Conservation (phyloP, 2,888 invertebrate species). For the Caenorhabditis japonica region DNA sequence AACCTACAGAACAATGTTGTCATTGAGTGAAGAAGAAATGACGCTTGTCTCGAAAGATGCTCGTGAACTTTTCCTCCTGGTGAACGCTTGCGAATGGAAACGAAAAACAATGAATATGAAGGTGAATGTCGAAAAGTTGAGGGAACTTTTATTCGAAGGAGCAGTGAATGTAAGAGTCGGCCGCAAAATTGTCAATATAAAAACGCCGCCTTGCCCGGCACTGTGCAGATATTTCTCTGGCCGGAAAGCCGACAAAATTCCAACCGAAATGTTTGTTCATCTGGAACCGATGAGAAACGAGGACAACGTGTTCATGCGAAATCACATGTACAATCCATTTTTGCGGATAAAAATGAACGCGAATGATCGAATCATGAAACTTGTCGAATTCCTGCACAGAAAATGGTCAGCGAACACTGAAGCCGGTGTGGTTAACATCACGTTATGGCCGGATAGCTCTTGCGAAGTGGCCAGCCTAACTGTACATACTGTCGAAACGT, state of each 20-base stretch:
- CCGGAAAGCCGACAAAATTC: constrained; percentile 60
- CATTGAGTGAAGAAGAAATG: constrained; percentile 44
- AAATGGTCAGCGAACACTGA: constrained; percentile 56
- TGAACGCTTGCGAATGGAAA: constrained; percentile 72
- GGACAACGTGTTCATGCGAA: constrained; percentile 56
- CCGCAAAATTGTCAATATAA: background rate
- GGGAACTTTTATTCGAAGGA: constrained; percentile 62
- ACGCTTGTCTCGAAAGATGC: constrained; percentile 60
- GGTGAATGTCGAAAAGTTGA: constrained; percentile 52
- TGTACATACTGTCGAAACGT: constrained; percentile 24
- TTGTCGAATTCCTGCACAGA: constrained; percentile 59
- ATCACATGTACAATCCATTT: constrained; percentile 64
- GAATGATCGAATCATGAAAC: constrained; percentile 65
- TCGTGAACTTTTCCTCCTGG: constrained; percentile 67
- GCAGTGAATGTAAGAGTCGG: constrained; percentile 4
- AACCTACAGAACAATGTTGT: constrained; percentile 49
- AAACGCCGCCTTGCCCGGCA: constrained; percentile 67
- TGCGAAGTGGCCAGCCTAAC: constrained; percentile 41
- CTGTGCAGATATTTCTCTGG: constrained; percentile 64
- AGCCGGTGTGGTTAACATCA: background rate
- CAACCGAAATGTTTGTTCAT: constrained; percentile 51
- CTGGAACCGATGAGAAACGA: constrained; percentile 60
- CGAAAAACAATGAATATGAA: constrained; percentile 59
- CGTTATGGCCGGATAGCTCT: constrained; percentile 40
- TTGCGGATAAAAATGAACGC: constrained; percentile 59